Percentiles rank a stretch among this genome's conserved stretches.
phyloP scores from a whole-genome alignment of 2,113 vertebrate species.

The Nothocercus nigrocapillus region DNA sequence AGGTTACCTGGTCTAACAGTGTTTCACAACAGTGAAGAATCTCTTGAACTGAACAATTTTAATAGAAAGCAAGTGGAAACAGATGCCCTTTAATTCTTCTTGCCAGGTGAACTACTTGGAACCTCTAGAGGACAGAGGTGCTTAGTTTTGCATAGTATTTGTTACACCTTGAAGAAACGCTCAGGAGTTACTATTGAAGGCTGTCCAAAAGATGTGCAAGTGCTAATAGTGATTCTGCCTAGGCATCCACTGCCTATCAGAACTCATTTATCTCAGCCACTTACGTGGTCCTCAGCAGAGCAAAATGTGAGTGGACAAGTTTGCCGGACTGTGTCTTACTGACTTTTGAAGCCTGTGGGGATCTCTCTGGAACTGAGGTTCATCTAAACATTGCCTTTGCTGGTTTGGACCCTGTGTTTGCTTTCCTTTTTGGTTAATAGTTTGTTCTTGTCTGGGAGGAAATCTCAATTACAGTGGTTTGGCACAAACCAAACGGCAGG shows the following conservation, averaged over 20 bases:
- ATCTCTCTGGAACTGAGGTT: neutral
- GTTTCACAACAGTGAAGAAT: neutral
- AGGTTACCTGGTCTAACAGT: neutral
- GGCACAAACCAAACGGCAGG: conserved; percentile 13
- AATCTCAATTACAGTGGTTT: conserved; percentile 18
- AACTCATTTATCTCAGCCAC: neutral
- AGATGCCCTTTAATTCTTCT: neutral
- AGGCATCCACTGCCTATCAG: neutral
- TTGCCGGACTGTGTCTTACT: neutral
- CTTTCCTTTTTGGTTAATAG: neutral
- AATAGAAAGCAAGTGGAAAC: neutral
- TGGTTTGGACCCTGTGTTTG: neutral
- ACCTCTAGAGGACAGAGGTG: neutral
- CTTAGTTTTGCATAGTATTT: neutral
- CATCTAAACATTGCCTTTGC: neutral
- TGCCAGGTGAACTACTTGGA: neutral
- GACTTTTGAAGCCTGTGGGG: neutral
- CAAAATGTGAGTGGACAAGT: neutral
- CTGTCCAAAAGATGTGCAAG: neutral
- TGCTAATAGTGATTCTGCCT: neutral
- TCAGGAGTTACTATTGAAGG: neutral
- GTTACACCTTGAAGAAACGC: neutral
- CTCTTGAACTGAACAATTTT: neutral
- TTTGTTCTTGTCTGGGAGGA: conserved; percentile 25
- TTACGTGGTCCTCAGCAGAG: neutral